Evolutionary conservation across 1,140 invertebrate genomes (phyloP), one percentile per base, ranked within the genome.

Genomic region (Cydia pomonella): DNA sequence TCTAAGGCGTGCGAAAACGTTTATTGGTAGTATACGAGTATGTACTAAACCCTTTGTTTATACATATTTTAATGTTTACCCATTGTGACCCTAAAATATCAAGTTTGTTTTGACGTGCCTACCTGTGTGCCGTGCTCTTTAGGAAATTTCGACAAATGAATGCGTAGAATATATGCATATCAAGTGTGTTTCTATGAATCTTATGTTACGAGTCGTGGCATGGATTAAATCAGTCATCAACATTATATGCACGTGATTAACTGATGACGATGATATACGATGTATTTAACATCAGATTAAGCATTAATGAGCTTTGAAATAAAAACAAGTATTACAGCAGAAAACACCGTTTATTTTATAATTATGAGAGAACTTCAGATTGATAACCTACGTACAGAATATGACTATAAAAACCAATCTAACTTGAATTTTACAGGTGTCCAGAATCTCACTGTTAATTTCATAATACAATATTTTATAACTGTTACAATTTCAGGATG

Each of bases 341-440:
- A 93, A 93, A 93, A 93, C 93, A 93, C 93, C 91, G 93, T 93
- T 93, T 93, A 93, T 93, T 93, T 93, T 92, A 93, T 93, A 93
- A 93, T 93, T 91, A 93, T 93, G 92, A 93, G 92, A 93, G 92
- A 93, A 93, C 91, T 92, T 93, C 92, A 92, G 91, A 93, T 93
- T 91, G 92, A 93, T 92, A 93, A 92, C 90, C 91, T 93, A 93
- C 92, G 86, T 93, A 93, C 88, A 92, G 90, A 93, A 92, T 90
- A 91, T 93, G 86, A 90, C 89, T 93, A 92, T 90, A 92, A 93
- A 73, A 92, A 93, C 84, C 87, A 92, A 91, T 90, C 91, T 92
- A 93, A 91, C 74, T 91, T 86, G 86, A 90, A 91, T 91, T 90
- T 90, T 87, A 90, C 86, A 91, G 75, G 76, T 88, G 78, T 89